Evolutionary conservation across 2,888 invertebrate genomes (phyloP), one percentile per base, ranked within the genome.

Genomic region (Zygothrica quintamaculata): DNA sequence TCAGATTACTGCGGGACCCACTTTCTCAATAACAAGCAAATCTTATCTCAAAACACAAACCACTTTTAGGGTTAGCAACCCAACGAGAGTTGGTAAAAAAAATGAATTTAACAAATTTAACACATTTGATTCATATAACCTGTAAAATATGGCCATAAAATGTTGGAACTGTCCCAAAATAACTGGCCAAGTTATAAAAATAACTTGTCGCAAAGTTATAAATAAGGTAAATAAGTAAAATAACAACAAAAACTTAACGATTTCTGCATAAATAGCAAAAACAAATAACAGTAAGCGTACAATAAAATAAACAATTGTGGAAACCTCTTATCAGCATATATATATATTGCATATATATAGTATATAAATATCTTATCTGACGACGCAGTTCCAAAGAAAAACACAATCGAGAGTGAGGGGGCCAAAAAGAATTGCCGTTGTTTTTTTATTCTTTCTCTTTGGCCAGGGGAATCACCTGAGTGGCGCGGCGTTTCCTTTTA

Each of bases 401-500:
- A 76, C 61, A 67, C 18, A 22, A 22, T 3, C 5, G 5, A 22
- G 18, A 22, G 18, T 22, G 18, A n/a, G 18, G 18, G 18, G 18
- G 47, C 59, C 52, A 39, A 37, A 55, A 58, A 43, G 48, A n/a
- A n/a, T n/a, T 55, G 60, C 50, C 51, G 50, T 59, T 74, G 74
- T 74, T 74, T 69, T 25, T 43, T 42, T 31, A 47, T 39, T 16
- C 6, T 18, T 22, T n/a, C n/a, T n/a, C n/a, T n/a, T n/a, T n/a
- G n/a, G n/a, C n/a, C n/a, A 51, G 77, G 78, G 79, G 77, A 80
- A 78, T 29, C 65, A 82, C 79, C 67, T 34, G 31, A 57, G 40
- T 58, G 40, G 31, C 57, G 40, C 57, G 40, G 31, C 57, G 39
- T 58, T 60, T 42, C 47, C 64, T 39, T 51, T 60, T 60, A 55